phyloP scores from a whole-genome alignment of 2,113 vertebrate species.

The Crotalus tigris region DNA sequence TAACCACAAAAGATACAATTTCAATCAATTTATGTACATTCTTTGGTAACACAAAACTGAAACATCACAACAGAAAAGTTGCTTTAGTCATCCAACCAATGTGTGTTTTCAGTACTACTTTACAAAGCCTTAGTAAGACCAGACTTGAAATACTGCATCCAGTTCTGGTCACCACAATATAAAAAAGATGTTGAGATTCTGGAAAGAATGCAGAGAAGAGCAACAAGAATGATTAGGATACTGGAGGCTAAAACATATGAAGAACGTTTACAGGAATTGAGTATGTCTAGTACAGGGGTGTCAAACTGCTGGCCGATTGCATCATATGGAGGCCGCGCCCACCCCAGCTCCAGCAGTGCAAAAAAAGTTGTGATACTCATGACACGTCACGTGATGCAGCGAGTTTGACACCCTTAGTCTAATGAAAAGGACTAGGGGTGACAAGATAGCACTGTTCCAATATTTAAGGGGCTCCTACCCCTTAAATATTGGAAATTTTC shows the following conservation, averaged over 20 bases:
- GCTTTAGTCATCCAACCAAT: neutral
- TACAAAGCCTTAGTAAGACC: neutral
- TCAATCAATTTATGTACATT: neutral
- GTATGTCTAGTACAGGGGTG: no score
- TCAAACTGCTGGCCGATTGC: no score
- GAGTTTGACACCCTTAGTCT: neutral
- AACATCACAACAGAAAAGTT: neutral
- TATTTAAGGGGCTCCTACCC: neutral
- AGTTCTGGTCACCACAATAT: neutral
- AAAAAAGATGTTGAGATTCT: neutral
- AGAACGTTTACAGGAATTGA: neutral
- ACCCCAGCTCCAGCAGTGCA: no score
- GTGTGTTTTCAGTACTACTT: neutral
- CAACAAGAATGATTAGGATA: neutral
- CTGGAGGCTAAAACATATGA: neutral
- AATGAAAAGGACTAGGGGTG: neutral
- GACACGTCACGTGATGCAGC: no score
- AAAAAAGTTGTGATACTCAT: no score
- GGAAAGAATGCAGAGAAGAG: neutral
- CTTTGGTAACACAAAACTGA: neutral
- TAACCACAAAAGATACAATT: neutral
- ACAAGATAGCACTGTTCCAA: neutral
- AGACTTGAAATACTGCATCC: neutral
- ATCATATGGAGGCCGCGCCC: no score
- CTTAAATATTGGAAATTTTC: neutral